A percentile compares a stretch with the other conserved stretches of the same genome.
Evolutionary conservation across 2,113 vertebrate species (phyloP).

Genomic region (Cavia porcellus): DNA sequence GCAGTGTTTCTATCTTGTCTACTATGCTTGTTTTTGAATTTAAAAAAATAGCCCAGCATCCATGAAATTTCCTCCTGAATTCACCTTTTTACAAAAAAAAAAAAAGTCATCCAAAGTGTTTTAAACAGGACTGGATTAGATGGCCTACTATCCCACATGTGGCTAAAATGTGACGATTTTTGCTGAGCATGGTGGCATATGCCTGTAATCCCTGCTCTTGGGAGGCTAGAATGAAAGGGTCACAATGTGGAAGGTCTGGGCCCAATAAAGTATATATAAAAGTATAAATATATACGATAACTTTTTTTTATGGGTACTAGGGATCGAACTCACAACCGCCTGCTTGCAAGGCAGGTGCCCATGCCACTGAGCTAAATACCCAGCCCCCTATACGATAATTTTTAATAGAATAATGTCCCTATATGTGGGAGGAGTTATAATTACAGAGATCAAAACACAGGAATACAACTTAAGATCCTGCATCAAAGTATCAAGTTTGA

Average conservation of each 20-base stretch:
- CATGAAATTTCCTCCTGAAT: neutral
- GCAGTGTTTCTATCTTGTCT: neutral
- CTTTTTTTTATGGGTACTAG: too few relatives aligned
- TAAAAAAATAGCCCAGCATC: neutral
- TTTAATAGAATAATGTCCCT: neutral
- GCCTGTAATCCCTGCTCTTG: neutral
- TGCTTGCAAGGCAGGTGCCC: too few relatives aligned
- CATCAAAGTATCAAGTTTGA: neutral
- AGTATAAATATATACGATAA: neutral
- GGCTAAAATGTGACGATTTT: conserved; percentile 30
- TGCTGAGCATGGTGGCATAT: neutral
- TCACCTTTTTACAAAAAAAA: neutral
- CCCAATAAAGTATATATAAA: too few relatives aligned
- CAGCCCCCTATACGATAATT: neutral
- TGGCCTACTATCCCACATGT: neutral
- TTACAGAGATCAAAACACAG: neutral
- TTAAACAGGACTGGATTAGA: conserved; percentile 26
- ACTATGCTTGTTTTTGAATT: neutral
- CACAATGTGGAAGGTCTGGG: neutral
- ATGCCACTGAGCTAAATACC: too few relatives aligned
- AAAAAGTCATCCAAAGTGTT: neutral
- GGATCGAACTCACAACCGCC: too few relatives aligned
- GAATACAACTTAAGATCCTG: neutral
- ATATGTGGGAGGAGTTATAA: neutral
- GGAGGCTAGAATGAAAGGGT: neutral